Evolutionary conservation across 2,888 invertebrate species (phyloP).

Genomic region (Eupithecia tripunctaria): DNA sequence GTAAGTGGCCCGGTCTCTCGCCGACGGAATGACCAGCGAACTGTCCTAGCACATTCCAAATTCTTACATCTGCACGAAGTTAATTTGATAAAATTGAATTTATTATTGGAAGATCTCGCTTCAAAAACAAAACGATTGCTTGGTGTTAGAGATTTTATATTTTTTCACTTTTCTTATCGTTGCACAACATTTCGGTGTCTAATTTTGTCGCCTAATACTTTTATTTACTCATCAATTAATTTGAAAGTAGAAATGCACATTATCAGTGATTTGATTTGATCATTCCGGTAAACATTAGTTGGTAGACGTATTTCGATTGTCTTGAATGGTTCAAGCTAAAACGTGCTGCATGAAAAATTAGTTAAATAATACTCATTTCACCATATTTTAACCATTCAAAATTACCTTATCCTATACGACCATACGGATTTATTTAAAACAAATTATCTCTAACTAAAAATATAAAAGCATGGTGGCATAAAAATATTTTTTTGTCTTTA

Average conservation of each 20-base stretch:
- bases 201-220: conserved; percentile 63
- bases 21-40: conserved; percentile 74
- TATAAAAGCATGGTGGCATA: conserved; percentile 65
- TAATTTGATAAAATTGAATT: conserved; percentile 55
- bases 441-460: conserved; percentile 16
- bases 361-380: conserved; percentile 53
- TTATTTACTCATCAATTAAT: conserved; percentile 60
- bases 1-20: conserved; percentile 89
- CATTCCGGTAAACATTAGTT: conserved; percentile 72
- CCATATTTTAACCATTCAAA: conserved; percentile 45
- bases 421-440: conserved; percentile 24
- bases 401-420: conserved; percentile 50
- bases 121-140: conserved; percentile 76
- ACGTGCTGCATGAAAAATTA: conserved; percentile 72
- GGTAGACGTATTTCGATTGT: conserved; percentile 71
- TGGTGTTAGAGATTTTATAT: conserved; percentile 73
- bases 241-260: conserved; percentile 68
- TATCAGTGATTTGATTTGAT: conserved; percentile 58
- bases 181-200: conserved; percentile 79
- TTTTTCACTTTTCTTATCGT: conserved; percentile 75
- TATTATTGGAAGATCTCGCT: conserved; percentile 77
- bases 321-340: conserved; percentile 69
- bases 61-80: conserved; percentile 81
- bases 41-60: conserved; percentile 81
- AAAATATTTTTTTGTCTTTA: conserved; percentile 38